Evolutionary conservation across 2,888 invertebrate genomes (phyloP).

Genomic region (Nomada hirtipes): DNA sequence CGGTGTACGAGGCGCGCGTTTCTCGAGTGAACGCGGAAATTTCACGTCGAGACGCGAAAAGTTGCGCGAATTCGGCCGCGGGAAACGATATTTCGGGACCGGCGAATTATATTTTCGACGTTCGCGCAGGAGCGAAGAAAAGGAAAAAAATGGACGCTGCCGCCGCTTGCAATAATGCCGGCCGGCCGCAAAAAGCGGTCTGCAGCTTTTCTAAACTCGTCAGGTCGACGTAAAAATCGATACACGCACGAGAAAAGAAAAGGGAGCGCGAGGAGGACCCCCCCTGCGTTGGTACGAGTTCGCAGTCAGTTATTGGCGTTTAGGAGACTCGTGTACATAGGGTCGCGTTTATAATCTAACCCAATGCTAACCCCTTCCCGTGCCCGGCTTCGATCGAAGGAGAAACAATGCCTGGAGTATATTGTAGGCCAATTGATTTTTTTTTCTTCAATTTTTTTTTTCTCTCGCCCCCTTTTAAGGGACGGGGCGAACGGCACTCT

Average conservation of each 20-base stretch:
- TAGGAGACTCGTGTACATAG: conserved; percentile 26
- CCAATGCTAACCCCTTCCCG: conserved; percentile 18
- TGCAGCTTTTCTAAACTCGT: conserved; percentile 57
- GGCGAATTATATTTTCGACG: conserved; percentile 10
- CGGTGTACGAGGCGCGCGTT: not conserved
- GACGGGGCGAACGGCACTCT: not conserved
- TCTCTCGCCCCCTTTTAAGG: conserved; percentile 4
- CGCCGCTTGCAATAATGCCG: conserved; percentile 29
- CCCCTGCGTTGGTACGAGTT: conserved; percentile 35
- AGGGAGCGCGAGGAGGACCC: conserved; percentile 7
- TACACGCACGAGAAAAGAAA: conserved; percentile 40
- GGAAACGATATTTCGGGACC: conserved; percentile 36
- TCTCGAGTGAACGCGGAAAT: conserved; percentile 16
- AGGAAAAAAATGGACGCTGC: not conserved
- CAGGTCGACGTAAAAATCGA: conserved; percentile 47
- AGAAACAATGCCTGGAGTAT: conserved; percentile 46
- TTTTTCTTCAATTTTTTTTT: conserved; percentile 8
- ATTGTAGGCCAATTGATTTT: conserved; percentile 55
- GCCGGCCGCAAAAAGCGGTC: conserved; percentile 23
- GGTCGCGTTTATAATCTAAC: conserved; percentile 37
- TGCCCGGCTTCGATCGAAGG: conserved; percentile 41
- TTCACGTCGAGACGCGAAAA: conserved; percentile 2
- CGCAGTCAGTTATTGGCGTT: conserved; percentile 54
- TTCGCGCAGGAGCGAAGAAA: not conserved
- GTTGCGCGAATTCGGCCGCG: not conserved